Evolutionary conservation across 1,140 invertebrate genomes (phyloP).

Genomic region (Zaprionus ornatus): DNA sequence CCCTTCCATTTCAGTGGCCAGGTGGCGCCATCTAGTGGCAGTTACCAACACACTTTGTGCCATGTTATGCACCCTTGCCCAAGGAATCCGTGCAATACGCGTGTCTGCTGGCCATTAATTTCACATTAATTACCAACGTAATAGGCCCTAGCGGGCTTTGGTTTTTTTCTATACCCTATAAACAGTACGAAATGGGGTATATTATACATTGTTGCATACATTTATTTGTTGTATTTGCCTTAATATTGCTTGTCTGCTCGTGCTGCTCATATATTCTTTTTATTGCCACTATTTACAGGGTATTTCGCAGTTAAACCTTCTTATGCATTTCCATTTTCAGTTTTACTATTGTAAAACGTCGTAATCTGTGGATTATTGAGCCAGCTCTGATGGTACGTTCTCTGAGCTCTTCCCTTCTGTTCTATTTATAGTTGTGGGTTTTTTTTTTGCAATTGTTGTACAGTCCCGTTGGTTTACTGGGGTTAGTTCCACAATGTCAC

Average conservation of each 20-base stretch:
- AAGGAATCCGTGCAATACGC: slow-evolving; percentile 26
- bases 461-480: slow-evolving; percentile 25
- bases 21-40: slow-evolving; percentile 44
- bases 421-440: slow-evolving; percentile 32
- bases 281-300: not conserved
- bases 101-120: slow-evolving; percentile 53
- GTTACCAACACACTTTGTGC: slow-evolving; percentile 5
- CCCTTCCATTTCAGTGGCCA: not conserved
- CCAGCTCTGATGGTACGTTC: slow-evolving; percentile 37
- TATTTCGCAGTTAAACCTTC: not conserved
- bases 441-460: slow-evolving; percentile 24
- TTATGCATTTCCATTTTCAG: not conserved
- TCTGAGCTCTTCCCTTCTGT: not conserved
- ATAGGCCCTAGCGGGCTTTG: slow-evolving; percentile 37
- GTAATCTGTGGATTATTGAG: slow-evolving; percentile 44
- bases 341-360: slow-evolving; percentile 28
- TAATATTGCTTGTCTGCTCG: not conserved
- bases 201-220: not conserved
- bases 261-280: not conserved
- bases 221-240: not conserved
- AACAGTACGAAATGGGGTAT: not conserved
- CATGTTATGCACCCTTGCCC: not conserved
- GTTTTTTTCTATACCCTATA: slow-evolving; percentile 26
- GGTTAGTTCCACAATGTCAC: slow-evolving; percentile 25
- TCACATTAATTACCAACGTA: slow-evolving; percentile 53